Evolutionary conservation across 1,140 invertebrate genomes (phyloP), one percentile per base, ranked within the genome.

Genomic region (Zelostemma sp.): DNA sequence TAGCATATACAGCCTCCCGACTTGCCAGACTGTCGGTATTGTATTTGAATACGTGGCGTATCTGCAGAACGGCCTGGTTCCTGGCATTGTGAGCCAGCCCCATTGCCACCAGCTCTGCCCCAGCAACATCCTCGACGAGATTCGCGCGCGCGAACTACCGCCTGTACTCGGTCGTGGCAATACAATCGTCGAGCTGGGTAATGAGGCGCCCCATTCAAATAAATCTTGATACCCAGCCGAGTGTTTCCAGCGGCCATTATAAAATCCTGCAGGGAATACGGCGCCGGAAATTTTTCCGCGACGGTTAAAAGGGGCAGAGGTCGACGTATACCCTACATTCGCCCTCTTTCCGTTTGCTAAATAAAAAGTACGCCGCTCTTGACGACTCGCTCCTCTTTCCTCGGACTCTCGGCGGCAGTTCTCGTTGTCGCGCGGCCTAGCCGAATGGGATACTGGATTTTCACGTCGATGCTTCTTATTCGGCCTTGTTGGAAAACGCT

Each of bases 171-270:
- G 31, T 60, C 77, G 74, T 73, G 64, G 64, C 68, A 71, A 71
- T 74, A 82, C 81, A 82, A 83, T 83, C 79, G 77, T 73, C 59
- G 72, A 79, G 78, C 74, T 68, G 81, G 80, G 77, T 85, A 85
- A 85, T 84, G 81, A 85, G 81, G 75, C 80, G 77, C 74, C 76
- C 79, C 71, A 81, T 85, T 83, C 81, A 81, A 80, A 82, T 85
- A 82, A 83, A 84, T 83, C 82, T 83, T 80, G 80, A 83, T 83
- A 83, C 74, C 73, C 60, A 63, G 3, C 51, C 40, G 74, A 75
- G 71, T 79, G 75, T 80, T 81, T 80, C 68, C 33, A 35, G 67
- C 56, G 70, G 56, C 73, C 72, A 78, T 81, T 80, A 80, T 77
- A 72, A 70, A 70, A 73, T 67, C 63, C 61, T 33, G 31, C 46